These are phyloP conservation scores for Leptinotarsa tumamoca DNA, from an alignment of 2,888 invertebrate genomes.

Conservation along the genomic window DNA sequence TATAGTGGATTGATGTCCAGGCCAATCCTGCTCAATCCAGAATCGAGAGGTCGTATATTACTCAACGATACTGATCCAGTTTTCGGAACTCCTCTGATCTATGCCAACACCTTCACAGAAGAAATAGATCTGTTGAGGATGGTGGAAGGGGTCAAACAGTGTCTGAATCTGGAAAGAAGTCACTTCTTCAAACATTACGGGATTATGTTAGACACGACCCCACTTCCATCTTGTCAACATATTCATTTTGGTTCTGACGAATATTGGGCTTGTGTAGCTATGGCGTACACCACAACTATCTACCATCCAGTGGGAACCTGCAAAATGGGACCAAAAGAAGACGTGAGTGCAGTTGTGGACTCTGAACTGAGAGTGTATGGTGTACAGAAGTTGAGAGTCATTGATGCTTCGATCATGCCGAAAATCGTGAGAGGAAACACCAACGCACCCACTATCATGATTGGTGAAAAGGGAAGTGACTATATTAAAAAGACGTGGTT, in stretches of 20 bases:
- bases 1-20: constrained; percentile 73
- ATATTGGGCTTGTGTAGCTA: constrained; percentile 76
- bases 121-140: constrained; percentile 74
- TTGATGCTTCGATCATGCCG: constrained; percentile 79
- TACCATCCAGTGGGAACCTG: constrained; percentile 79
- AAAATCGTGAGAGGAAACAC: constrained; percentile 68
- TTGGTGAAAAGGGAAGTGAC: constrained; percentile 65
- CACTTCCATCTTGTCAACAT: constrained; percentile 71
- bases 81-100: constrained; percentile 79
- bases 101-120: constrained; percentile 77
- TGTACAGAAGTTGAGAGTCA: constrained; percentile 73
- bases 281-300: constrained; percentile 77
- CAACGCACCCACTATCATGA: constrained; percentile 66
- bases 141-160: constrained; percentile 73
- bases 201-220: constrained; percentile 69
- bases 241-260: constrained; percentile 73
- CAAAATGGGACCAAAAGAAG: constrained; percentile 77
- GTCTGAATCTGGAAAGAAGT: constrained; percentile 72
- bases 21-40: constrained; percentile 74
- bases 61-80: constrained; percentile 79
- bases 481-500: constrained; percentile 59
- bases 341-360: constrained; percentile 75
- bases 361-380: constrained; percentile 74
- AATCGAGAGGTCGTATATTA: constrained; percentile 73
- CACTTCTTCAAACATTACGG: constrained; percentile 71